phyloP scores from a whole-genome alignment of 2,113 vertebrate species.

The Anhinga anhinga region DNA sequence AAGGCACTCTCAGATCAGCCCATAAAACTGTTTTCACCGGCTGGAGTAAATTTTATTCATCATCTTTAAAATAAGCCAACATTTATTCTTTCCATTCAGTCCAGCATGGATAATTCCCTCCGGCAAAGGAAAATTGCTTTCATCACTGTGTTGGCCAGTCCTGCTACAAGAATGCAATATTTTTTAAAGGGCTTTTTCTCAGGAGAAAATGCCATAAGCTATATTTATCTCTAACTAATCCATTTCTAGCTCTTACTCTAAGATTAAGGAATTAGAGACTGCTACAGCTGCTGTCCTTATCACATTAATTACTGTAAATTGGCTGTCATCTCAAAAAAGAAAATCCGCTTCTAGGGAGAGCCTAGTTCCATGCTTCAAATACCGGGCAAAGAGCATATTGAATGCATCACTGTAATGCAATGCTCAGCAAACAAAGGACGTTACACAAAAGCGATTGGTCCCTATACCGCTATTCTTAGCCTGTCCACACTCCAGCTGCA shows the following conservation, averaged over 20 bases:
- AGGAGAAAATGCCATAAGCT: slow-evolving; percentile 57
- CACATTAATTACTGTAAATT: slow-evolving; percentile 75
- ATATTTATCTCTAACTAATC: slow-evolving; percentile 73
- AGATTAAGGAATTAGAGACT: slow-evolving; percentile 74
- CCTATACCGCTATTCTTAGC: not conserved
- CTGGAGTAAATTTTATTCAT: not conserved
- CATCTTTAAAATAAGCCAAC: slow-evolving; percentile 25
- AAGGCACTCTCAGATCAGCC: not conserved
- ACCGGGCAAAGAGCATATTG: not conserved
- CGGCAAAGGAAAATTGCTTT: slow-evolving; percentile 24
- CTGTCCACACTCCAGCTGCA: not conserved
- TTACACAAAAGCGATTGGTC: not conserved
- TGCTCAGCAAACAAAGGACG: not conserved
- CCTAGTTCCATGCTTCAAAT: slow-evolving; percentile 9
- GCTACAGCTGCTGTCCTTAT: slow-evolving; percentile 70
- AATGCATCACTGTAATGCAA: not conserved
- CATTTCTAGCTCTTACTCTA: slow-evolving; percentile 62
- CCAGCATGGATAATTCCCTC: slow-evolving; percentile 1
- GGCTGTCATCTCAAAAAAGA: slow-evolving; percentile 54
- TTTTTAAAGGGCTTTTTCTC: slow-evolving; percentile 62
- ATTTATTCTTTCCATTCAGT: slow-evolving; percentile 21
- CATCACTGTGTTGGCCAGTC: not conserved
- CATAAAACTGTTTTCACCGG: not conserved
- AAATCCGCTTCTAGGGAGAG: slow-evolving; percentile 35
- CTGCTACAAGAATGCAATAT: slow-evolving; percentile 24